A percentile compares a stretch with the other conserved stretches of the same genome.
Conservation (phyloP, 2,113 vertebrate genomes). For the Alectura lathami region DNA sequence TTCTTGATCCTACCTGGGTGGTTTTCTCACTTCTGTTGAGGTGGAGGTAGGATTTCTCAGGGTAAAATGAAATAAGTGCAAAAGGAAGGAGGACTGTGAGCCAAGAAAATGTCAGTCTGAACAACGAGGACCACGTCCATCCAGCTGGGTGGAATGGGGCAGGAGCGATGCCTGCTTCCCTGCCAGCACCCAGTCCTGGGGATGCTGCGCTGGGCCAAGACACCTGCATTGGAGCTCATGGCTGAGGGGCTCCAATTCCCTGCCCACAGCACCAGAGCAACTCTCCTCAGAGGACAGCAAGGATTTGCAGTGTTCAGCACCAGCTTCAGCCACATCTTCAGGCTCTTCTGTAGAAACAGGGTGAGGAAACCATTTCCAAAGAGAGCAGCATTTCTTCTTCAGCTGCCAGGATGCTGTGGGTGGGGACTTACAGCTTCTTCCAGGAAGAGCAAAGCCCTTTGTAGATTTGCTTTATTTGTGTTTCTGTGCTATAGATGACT, state of each 20-base stretch:
- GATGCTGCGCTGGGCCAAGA: not conserved
- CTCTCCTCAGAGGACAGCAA: not conserved
- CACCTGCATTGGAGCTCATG: not conserved
- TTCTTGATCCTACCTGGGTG: not conserved
- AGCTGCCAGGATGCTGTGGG: not conserved
- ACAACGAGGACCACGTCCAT: not conserved
- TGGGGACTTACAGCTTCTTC: not conserved
- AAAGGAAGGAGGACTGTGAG: not conserved
- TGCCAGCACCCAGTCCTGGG: not conserved
- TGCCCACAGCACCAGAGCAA: not conserved
- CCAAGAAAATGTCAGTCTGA: not conserved
- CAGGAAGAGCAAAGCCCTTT: not conserved
- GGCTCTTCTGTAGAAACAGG: not conserved
- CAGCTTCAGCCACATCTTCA: not conserved
- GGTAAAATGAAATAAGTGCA: not conserved
- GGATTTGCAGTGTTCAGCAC: not conserved
- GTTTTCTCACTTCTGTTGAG: not conserved
- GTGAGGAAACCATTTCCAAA: not conserved
- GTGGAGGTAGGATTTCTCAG: not conserved
- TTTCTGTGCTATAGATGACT: not conserved
- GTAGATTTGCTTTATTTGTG: not conserved
- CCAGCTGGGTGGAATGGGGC: not conserved
- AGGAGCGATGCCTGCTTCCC: not conserved
- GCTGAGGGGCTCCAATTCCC: not conserved
- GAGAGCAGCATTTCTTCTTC: not conserved